Evolutionary conservation across 1,140 invertebrate species (phyloP).

Genomic region (Caenorhabditis remanei): DNA sequence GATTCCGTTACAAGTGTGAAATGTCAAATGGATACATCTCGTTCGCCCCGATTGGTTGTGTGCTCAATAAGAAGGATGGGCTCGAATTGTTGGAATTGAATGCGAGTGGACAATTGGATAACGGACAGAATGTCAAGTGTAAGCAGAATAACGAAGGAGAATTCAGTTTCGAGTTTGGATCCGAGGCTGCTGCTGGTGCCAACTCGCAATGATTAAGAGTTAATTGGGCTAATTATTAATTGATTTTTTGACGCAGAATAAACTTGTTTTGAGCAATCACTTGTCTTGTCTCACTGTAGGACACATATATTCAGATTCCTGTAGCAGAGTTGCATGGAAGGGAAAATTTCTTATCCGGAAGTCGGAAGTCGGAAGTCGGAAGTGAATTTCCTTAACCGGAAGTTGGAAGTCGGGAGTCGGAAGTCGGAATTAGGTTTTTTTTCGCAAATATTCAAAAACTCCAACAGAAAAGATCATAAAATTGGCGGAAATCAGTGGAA

Average conservation of each 20-base stretch:
- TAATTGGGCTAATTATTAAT: neutral
- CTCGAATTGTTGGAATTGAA: slow-evolving; percentile 38
- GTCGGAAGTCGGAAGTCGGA: too few species aligned
- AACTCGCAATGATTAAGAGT: slow-evolving; percentile 2
- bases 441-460: too few species aligned
- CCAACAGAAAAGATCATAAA: too few species aligned
- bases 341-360: too few species aligned
- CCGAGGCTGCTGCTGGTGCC: neutral
- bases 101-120: slow-evolving; percentile 39
- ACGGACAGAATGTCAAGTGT: slow-evolving; percentile 47
- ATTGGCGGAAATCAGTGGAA: too few species aligned
- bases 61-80: slow-evolving; percentile 30
- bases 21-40: slow-evolving; percentile 44
- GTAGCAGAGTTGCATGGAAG: too few species aligned
- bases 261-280: neutral
- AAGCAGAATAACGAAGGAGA: slow-evolving; percentile 54
- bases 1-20: slow-evolving; percentile 34
- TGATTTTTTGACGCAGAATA: neutral
- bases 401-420: too few species aligned
- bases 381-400: too few species aligned
- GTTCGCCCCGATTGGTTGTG: slow-evolving; percentile 26
- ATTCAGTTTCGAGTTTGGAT: slow-evolving; percentile 44
- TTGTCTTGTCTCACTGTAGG: neutral
- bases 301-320: too few species aligned
- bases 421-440: too few species aligned